Percentiles rank a stretch among this genome's conserved stretches.
phyloP scores from a whole-genome alignment of 2,113 vertebrate genomes.

The Solea senegalensis region DNA sequence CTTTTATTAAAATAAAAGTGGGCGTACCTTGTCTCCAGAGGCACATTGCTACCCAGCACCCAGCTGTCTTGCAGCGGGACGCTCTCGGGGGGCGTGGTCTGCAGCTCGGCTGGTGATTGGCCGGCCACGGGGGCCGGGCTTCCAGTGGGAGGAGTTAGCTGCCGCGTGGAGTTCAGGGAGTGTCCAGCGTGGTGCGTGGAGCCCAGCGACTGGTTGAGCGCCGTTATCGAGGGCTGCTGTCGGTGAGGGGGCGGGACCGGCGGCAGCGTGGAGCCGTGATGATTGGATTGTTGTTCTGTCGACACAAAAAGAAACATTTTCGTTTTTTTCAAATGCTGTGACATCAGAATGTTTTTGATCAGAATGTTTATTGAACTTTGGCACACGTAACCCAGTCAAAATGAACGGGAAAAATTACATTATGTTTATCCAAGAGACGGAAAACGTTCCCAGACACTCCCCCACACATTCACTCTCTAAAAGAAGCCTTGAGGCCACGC shows the following conservation, averaged over 20 bases:
- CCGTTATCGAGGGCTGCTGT: conserved; percentile 93
- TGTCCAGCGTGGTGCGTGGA: conserved; percentile 75
- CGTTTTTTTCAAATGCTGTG: no score
- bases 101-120: conserved; percentile 98
- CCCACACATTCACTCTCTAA: no score
- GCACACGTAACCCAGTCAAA: no score
- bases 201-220: conserved; percentile 94
- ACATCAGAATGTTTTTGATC: no score
- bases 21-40: conserved; percentile 97
- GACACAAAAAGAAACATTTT: conserved; percentile 2
- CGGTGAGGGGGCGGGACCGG: conserved; percentile 92
- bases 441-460: no score
- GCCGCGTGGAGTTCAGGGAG: conserved; percentile 57
- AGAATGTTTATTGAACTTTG: no score
- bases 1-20: neutral
- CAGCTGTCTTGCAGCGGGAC: conserved; percentile 99
- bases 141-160: conserved; percentile 73
- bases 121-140: conserved; percentile 97
- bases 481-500: no score
- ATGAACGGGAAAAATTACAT: no score
- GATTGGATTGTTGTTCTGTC: conserved; percentile 92
- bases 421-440: no score
- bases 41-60: conserved; percentile 99
- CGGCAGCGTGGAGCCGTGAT: conserved; percentile 90
- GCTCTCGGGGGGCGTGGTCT: conserved; percentile 99